A percentile compares a stretch with the other conserved stretches of the same genome.
These are phyloP conservation scores for Haliaeetus leucogaster DNA, from an alignment of 2,113 vertebrate genomes.

Conservation along the genomic window DNA sequence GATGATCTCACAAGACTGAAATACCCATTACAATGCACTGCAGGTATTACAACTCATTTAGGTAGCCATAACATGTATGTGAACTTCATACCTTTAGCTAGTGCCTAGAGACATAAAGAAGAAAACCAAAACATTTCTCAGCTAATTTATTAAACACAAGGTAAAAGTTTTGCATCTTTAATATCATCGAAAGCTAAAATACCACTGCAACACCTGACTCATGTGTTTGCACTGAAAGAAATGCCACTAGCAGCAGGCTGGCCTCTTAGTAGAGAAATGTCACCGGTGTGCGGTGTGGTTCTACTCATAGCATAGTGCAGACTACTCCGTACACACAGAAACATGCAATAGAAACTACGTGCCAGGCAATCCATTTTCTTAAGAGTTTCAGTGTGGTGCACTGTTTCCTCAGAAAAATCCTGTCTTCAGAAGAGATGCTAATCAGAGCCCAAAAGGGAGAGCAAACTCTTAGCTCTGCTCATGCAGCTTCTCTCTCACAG, in stretches of 20 bases:
- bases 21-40: constrained; percentile 10
- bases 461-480: neutral
- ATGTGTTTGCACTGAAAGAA: neutral
- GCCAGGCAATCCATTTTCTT: neutral
- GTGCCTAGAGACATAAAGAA: neutral
- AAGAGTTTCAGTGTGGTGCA: neutral
- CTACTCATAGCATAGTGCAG: neutral
- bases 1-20: constrained; percentile 4
- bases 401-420: neutral
- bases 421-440: neutral
- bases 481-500: neutral
- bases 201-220: neutral
- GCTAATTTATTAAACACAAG: neutral
- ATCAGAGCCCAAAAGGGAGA: neutral
- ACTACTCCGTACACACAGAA: neutral
- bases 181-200: neutral
- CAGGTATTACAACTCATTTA: neutral
- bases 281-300: neutral
- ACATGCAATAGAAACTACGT: neutral
- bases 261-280: neutral
- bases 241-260: neutral
- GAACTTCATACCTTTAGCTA: neutral
- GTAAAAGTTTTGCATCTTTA: neutral
- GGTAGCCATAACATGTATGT: neutral
- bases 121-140: neutral